Percentiles rank a stretch among this genome's conserved stretches.
Conservation (phyloP, 1,140 invertebrate species). For the Ceratina australensis region DNA sequence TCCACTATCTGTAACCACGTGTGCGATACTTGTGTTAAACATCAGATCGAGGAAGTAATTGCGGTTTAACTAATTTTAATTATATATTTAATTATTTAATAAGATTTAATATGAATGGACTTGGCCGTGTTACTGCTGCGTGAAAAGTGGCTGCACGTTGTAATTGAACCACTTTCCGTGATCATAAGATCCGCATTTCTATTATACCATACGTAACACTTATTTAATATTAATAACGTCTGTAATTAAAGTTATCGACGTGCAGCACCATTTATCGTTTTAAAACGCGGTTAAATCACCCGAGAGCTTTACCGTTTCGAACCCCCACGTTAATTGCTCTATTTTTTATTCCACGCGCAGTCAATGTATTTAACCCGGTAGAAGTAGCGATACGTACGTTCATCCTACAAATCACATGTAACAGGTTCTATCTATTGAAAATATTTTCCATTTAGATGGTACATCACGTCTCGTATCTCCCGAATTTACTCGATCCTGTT, state of each 20-base stretch:
- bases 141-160: too few relatives aligned
- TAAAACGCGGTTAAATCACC: neutral
- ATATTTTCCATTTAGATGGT: neutral
- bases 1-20: neutral
- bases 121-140: too few relatives aligned
- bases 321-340: neutral
- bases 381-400: neutral
- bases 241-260: slow-evolving; percentile 1
- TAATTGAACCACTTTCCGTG: neutral
- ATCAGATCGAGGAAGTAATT: neutral
- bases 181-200: neutral
- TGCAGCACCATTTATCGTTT: neutral
- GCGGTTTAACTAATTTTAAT: too few relatives aligned
- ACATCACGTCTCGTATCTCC: neutral
- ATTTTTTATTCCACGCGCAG: neutral
- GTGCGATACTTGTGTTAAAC: neutral
- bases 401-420: neutral
- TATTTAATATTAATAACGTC: neutral
- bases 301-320: neutral
- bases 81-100: too few relatives aligned
- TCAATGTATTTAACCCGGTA: neutral
- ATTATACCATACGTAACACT: neutral
- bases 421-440: neutral
- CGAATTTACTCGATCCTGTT: neutral
- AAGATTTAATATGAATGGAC: too few relatives aligned